Base-by-base conservation (phyloP, 2,888 invertebrate genomes). In the Apomyelois bistriatella region DNA sequence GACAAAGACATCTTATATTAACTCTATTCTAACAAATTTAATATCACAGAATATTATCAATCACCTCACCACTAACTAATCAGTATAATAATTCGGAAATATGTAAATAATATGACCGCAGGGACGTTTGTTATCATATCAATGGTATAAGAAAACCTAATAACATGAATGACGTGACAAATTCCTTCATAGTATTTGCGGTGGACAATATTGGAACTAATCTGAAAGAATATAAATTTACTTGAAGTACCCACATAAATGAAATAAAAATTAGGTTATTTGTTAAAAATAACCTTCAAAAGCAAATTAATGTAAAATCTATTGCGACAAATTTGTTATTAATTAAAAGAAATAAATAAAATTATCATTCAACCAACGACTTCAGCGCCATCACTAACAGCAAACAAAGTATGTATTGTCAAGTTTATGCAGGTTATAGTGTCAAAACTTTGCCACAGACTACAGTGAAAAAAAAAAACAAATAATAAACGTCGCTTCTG, bases 1-100 rank as follows among this genome's bases (percentile, higher is more conserved):
- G 94, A 94, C 56, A 94, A 83, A 52, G 93, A 86, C 94, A 94
- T 94, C 73, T 22, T 22, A 5, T 22, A 3, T 22, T 22, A 22
- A 22, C 22, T n/a, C n/a, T 46, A 46, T 15, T 15, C 15, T 48
- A 48, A 12, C n/a, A 28, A 22, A 5, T n/a, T n/a, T n/a, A n/a
- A n/a, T 43, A 38, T 48, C 12, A 42, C 48, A 22, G 17, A 51
- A 32, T 15, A 15, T 5, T 32, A 32, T 22, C 15, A 43, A 16
- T 46, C 15, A 12, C 13, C 46, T 46, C 15, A 12, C 13, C 46
- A 46, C 32, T 30, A 16, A 16, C 10, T 46, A 13, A 10, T 9
- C 1, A 12, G 6, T 17, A n/a, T 7, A 5, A 10, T 32, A 40
- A 16, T 16, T 40, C 5, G 6, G 22, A 38, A 48, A 38, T 48